Base-by-base conservation (phyloP, 2,797 vertebrate species). In the Crypturellus tataupa region DNA sequence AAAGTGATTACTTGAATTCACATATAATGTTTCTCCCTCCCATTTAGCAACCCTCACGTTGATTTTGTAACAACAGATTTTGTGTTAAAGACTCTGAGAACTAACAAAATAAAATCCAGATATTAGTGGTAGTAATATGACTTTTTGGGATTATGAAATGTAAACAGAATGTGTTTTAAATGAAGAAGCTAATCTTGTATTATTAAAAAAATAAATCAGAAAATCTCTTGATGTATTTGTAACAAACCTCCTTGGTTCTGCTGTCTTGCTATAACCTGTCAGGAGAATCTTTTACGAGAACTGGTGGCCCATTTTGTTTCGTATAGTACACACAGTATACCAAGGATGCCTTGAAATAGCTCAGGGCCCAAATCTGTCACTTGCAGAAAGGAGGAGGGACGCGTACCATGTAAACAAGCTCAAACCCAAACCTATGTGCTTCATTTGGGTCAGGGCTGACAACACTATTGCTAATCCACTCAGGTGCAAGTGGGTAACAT, bases 71-170 rank as follows among this genome's bases (percentile, higher is more conserved):
- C 40, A 81, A 39, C 56, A 56, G 51, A 76, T 85, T 80, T 88
- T 82, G 44, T 56, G 3, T 77, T 58, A 75, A 92, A 76, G 42
- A 63, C 59, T 82, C 87, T 85, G 23, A 93, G 6, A 76, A 79
- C 68, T 85, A 88, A 58, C 40, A 90, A 84, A 91, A 69, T 17
- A 73, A 87, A 73, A 77, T 59, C 80, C 12, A 95, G 33, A 87
- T 27, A 76, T 46, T 70, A 88, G 64, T 93, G 82, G 79, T 92
- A 97, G 95, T 97, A 97, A 97, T 94, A 94, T 96, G 97, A 96
- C 94, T 97, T 97, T 97, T 94, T 87, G 90, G 85, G 78, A 93
- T 84, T 82, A 87, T 89, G 85, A 58, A 87, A 92, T 10, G 55
- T 42, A 93, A 96, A 94, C 59, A 91, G 87, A 89, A 94, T 53